Evolutionary conservation across 2,797 vertebrate genomes (phyloP), one percentile per base, ranked within the genome.

Genomic region (Periophthalmus magnuspinnatus): DNA sequence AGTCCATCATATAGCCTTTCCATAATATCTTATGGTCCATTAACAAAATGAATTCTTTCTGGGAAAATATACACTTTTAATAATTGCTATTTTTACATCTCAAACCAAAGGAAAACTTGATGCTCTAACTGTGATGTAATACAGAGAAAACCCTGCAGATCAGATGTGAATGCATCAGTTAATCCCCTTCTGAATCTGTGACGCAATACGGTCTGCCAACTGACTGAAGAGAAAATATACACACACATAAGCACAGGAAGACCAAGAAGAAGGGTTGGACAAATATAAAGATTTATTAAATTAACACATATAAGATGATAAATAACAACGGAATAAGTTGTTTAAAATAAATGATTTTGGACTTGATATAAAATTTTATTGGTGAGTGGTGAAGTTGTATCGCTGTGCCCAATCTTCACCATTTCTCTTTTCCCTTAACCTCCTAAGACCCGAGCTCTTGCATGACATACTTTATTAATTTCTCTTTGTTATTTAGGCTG

Each of bases 271-370:
- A 16, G 66, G 5, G 55, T 78, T 70, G 67, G 80, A 80, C 69
- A 85, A 70, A 82, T 83, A 84, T 75, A 83, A 88, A 90, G 72
- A 70, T 87, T 88, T 89, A 86, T 90, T 88, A 77, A 82, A 45
- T 85, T 81, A 81, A 77, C 65, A 71, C 19, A 67, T 85, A 83
- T 90, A 88, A 79, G 81, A 76, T 82, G 70, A 84, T 83, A 86
- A 85, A 84, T 83, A 88, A 41, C 38, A 63, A 62, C 41, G 14
- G n/a, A 63, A 72, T 52, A 72, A 61, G 69, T 63, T 65, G 24
- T 22, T 74, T 5, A 13, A 71, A 72, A 75, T n/a, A 72, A 66
- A 74, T 70, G 14, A 73, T 68, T 50, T 74, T 55, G 73, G 58
- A 78, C 73, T 71, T 41, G 1, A 62, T 45, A 56, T 61, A 59